These are phyloP conservation scores for Sesamia inferens DNA, from an alignment of 2,888 invertebrate species.

Conservation along the genomic window DNA sequence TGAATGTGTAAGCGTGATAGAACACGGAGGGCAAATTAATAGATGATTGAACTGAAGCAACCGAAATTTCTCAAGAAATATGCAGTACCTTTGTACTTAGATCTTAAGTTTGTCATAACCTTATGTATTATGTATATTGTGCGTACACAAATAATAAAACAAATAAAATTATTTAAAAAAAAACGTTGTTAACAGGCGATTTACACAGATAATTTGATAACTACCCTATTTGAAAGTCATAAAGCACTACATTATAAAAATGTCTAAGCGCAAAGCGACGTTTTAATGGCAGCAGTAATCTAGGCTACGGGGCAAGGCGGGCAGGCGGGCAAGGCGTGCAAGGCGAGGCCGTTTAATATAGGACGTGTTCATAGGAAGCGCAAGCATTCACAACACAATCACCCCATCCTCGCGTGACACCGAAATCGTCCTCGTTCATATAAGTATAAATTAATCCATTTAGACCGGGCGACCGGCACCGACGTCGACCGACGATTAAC, in stretches of 20 bases:
- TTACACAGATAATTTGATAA: too few relatives aligned
- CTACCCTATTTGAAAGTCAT: slow-evolving; percentile 62
- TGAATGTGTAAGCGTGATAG: slow-evolving; percentile 5
- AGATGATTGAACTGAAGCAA: too few relatives aligned
- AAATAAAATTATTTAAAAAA: slow-evolving; percentile 34
- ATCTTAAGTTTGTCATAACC: too few relatives aligned
- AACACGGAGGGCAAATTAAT: too few relatives aligned
- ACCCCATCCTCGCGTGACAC: slow-evolving; percentile 90
- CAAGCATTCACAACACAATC: slow-evolving; percentile 89
- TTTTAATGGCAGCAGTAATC: slow-evolving; percentile 64
- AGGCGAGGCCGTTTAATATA: slow-evolving; percentile 78
- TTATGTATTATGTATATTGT: too few relatives aligned
- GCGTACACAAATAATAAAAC: too few relatives aligned
- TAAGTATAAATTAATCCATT: slow-evolving; percentile 91
- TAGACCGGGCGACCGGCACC: slow-evolving; percentile 87
- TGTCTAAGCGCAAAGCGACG: slow-evolving; percentile 59
- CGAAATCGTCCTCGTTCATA: slow-evolving; percentile 89
- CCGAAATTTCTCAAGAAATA: too few relatives aligned
- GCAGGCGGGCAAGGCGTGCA: slow-evolving; percentile 69
- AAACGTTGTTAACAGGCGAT: slow-evolving; percentile 44
- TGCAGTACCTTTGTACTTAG: too few relatives aligned
- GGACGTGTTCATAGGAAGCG: slow-evolving; percentile 88
- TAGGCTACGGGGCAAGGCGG: slow-evolving; percentile 59
- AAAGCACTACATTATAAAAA: slow-evolving; percentile 67
- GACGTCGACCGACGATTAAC: slow-evolving; percentile 89